Evolutionary conservation across 2,797 vertebrate genomes (phyloP), one percentile per base, ranked within the genome.

Genomic region (Hydrocynus forskahlii): DNA sequence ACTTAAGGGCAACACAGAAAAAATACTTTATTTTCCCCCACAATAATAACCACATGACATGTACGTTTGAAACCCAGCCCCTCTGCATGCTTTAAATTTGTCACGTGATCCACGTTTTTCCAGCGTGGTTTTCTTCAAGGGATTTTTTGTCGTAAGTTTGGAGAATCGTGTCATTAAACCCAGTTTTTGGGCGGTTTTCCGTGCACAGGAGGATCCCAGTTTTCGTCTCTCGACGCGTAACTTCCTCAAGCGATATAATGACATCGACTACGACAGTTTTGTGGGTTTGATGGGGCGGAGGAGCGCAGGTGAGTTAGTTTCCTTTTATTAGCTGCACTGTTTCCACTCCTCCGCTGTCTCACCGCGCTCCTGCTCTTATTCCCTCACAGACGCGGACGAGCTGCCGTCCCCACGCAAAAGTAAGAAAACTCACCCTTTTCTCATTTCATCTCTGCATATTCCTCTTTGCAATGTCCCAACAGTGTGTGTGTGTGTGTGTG

Each of bases 231-330:
- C 95, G 17, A 92, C 95, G 79, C 90, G 91, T 1, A 93, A 91
- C 19, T 85, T 96, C 84, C 87, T 95, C 75, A 95, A 94, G 90
- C 89, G 93, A 75, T 95, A 96, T 64, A 94, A 92, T 55, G 94
- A 96, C 84, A 89, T 95, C 88, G 96, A 96, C 85, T 96, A 96
- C 83, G 96, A 97, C 89, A 96, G 93, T 83, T 92, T 98, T 88
- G 95, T 97, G 62, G 95, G 94, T 78, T 86, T 95, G 84, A 95
- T 96, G 94, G 95, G 96, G 66, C 94, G 93, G 89, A 94, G 95
- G 84, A 94, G 89, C 73, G 72, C 93, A 0, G 95, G 96, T 97
- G 90, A 93, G 92, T 80, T 8, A 13, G 23, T 7, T 60, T 21
- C 23, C 16, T 14, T 59, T 59, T 8, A 29, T 25, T 25, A 29